Percentiles rank a stretch among this genome's conserved stretches.
Conservation (phyloP, 2,797 vertebrate species). For the Cynodonichthys magdalenae region DNA sequence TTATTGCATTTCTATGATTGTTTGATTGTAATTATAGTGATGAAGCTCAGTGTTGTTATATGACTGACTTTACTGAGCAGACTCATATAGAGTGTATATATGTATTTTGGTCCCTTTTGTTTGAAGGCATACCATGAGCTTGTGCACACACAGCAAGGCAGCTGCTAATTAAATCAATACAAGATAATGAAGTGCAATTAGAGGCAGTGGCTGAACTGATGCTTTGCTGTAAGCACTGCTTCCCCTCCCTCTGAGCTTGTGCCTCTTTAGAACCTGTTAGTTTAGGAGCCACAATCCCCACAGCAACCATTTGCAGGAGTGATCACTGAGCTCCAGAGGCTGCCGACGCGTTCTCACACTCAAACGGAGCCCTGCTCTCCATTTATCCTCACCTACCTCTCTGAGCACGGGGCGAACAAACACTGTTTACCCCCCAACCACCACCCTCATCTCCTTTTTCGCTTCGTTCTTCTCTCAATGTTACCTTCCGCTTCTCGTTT, state of each 20-base stretch:
- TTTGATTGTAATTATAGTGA: conserved; percentile 53
- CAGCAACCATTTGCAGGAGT: conserved; percentile 92
- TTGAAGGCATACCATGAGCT: conserved; percentile 89
- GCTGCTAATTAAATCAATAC: conserved; percentile 98
- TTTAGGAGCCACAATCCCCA: conserved; percentile 92
- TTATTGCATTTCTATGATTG: conserved; percentile 37
- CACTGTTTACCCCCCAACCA: conserved; percentile 33
- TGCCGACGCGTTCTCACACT: conserved; percentile 85
- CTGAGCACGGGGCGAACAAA: conserved; percentile 34
- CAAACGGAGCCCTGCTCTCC: conserved; percentile 65
- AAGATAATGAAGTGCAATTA: conserved; percentile 99
- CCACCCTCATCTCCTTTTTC: neutral
- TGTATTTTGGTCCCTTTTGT: conserved; percentile 76
- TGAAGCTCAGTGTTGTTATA: conserved; percentile 58
- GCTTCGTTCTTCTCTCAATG: conserved; percentile 37
- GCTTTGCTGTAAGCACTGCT: conserved; percentile 80
- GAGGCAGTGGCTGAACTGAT: conserved; percentile 86
- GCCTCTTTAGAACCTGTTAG: conserved; percentile 96
- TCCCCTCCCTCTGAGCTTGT: conserved; percentile 88
- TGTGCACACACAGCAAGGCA: conserved; percentile 88
- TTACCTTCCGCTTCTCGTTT: conserved; percentile 39
- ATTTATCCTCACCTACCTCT: conserved; percentile 69
- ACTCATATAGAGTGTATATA: conserved; percentile 30
- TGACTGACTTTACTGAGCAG: conserved; percentile 48
- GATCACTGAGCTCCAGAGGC: conserved; percentile 91